phyloP scores from a whole-genome alignment of 2,113 vertebrate genomes.

The Xyliphius kryptos region DNA sequence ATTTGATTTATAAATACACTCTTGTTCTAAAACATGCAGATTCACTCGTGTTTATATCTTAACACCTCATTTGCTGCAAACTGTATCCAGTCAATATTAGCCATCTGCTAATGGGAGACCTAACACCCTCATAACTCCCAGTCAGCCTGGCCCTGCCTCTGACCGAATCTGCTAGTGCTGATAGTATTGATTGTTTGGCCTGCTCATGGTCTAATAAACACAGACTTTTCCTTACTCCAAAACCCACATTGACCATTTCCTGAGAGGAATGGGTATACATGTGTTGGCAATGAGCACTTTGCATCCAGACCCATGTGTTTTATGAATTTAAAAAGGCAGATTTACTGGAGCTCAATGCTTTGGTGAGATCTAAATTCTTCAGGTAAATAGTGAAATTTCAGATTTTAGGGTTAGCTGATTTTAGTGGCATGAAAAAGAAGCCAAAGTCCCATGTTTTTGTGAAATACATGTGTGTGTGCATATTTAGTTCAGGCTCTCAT shows the following conservation, averaged over 20 bases:
- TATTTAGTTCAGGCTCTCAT: too few species aligned
- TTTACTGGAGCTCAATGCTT: too few species aligned
- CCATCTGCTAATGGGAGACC: conserved; percentile 24
- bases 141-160: conserved; percentile 27
- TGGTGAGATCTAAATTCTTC: too few species aligned
- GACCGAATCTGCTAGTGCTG: conserved; percentile 36
- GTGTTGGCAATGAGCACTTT: conserved; percentile 17
- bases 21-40: background rate
- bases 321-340: too few species aligned
- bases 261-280: conserved; percentile 22
- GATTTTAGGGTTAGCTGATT: too few species aligned
- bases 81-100: conserved; percentile 35
- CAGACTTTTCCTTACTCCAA: conserved; percentile 15
- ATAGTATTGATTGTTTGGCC: conserved; percentile 42
- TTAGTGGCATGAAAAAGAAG: too few species aligned
- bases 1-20: background rate
- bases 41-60: background rate
- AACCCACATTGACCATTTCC: too few species aligned
- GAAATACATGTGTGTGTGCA: too few species aligned
- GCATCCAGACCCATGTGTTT: conserved; percentile 12
- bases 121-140: conserved; percentile 19
- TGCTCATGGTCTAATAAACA: conserved; percentile 34
- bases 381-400: too few species aligned
- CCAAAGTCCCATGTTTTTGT: too few species aligned
- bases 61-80: background rate